Percentiles rank a stretch among this genome's conserved stretches.
These are phyloP conservation scores for Laticauda colubrina DNA, from an alignment of 2,113 vertebrate species.

Conservation along the genomic window DNA sequence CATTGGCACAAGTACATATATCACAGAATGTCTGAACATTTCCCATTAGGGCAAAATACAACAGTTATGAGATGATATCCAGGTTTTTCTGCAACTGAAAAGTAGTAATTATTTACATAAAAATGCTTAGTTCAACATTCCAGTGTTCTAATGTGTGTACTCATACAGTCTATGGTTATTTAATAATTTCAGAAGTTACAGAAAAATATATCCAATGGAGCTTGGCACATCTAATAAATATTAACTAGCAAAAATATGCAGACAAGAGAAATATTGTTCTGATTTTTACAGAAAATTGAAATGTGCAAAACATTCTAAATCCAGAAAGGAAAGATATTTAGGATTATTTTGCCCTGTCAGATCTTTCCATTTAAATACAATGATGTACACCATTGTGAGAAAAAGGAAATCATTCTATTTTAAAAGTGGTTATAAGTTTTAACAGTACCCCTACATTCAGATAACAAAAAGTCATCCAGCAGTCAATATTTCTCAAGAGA, in stretches of 20 bases:
- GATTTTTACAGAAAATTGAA: conserved; percentile 12
- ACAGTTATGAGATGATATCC: conserved; percentile 65
- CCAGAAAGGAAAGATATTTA: conserved; percentile 47
- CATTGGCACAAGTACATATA: conserved; percentile 50
- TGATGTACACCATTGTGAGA: background rate
- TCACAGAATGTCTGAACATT: conserved; percentile 58
- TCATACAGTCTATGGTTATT: conserved; percentile 80
- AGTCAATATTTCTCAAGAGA: background rate
- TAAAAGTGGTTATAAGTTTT: conserved; percentile 44
- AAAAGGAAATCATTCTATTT: background rate
- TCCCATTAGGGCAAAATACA: conserved; percentile 63
- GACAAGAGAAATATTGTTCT: conserved; percentile 41
- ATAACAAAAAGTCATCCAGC: background rate
- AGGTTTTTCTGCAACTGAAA: conserved; percentile 73
- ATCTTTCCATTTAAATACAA: background rate
- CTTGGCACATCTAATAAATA: conserved; percentile 80
- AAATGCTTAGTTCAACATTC: conserved; percentile 79
- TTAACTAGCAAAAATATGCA: conserved; percentile 76
- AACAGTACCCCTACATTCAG: background rate
- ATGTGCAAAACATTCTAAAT: conserved; percentile 11
- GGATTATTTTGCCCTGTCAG: conserved; percentile 33
- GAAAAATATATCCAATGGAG: conserved; percentile 79
- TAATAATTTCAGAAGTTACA: conserved; percentile 74
- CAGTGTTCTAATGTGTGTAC: conserved; percentile 80
- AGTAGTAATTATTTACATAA: conserved; percentile 77